A percentile compares a stretch with the other conserved stretches of the same genome.
Evolutionary conservation across 2,797 vertebrate species (phyloP).

Genomic region (Spinibarbus caldwelli): DNA sequence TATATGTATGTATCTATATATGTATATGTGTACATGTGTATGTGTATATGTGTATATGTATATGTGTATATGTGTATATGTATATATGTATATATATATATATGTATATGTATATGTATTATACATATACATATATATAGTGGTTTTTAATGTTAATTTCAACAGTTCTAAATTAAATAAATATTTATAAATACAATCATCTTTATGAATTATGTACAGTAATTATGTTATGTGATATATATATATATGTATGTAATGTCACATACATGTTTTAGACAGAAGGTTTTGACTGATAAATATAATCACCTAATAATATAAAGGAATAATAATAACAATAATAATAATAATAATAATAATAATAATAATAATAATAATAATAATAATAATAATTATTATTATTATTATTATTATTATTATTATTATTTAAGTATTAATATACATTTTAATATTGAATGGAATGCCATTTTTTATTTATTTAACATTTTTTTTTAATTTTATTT

Average conservation of each 20-base stretch:
- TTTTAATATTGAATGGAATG: not conserved
- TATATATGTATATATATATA: no score
- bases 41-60: not conserved
- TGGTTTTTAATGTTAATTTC: no score
- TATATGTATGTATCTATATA: no score
- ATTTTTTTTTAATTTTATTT: not conserved
- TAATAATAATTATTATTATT: not conserved
- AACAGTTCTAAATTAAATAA: no score
- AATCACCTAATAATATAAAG: not conserved
- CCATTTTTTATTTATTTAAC: not conserved
- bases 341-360: no score
- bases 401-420: not conserved
- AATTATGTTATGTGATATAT: not conserved
- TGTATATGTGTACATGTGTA: not conserved
- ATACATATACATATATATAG: no score
- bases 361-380: no score
- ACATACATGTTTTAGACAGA: not conserved
- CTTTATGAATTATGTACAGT: not conserved
- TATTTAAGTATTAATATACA: not conserved
- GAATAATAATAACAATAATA: no score
- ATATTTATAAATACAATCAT: no score
- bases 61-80: not conserved
- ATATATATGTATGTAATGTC: not conserved
- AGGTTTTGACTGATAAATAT: not conserved
- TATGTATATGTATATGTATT: not conserved